A percentile compares a stretch with the other conserved stretches of the same genome.
Evolutionary conservation across 2,797 vertebrate genomes (phyloP).

Genomic region (Benthosema pterotum): DNA sequence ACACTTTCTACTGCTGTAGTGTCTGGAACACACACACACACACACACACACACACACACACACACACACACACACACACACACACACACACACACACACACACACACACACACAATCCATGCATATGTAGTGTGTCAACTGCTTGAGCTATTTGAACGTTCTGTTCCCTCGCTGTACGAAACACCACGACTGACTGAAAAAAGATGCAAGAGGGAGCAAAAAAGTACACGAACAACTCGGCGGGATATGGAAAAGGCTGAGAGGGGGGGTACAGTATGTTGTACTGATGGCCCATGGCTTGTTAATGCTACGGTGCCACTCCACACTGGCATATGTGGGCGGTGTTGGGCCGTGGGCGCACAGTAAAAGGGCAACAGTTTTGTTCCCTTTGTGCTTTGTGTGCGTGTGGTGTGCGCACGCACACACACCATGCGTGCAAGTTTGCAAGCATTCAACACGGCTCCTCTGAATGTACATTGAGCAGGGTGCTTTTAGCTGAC

Average conservation of each 20-base stretch:
- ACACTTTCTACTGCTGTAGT: no score
- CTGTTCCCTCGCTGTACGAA: slow-evolving; percentile 46
- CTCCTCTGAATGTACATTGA: slow-evolving; percentile 65
- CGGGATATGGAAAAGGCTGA: slow-evolving; percentile 37
- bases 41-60: no score
- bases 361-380: slow-evolving; percentile 40
- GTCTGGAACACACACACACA: no score
- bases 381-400: slow-evolving; percentile 20
- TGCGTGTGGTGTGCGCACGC: not conserved
- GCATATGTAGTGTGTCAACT: slow-evolving; percentile 52
- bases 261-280: slow-evolving; percentile 27
- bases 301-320: slow-evolving; percentile 37
- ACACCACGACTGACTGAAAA: slow-evolving; percentile 30
- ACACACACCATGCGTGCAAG: not conserved
- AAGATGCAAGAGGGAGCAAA: slow-evolving; percentile 29
- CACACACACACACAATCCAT: slow-evolving; percentile 10
- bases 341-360: slow-evolving; percentile 33
- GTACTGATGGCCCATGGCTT: slow-evolving; percentile 27
- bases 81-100: no score
- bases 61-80: no score
- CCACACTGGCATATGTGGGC: slow-evolving; percentile 29
- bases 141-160: slow-evolving; percentile 46
- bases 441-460: slow-evolving; percentile 36
- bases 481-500: slow-evolving; percentile 78
- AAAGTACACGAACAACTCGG: slow-evolving; percentile 52